Conservation (phyloP, 2,113 vertebrate species). For the Scortum barcoo region DNA sequence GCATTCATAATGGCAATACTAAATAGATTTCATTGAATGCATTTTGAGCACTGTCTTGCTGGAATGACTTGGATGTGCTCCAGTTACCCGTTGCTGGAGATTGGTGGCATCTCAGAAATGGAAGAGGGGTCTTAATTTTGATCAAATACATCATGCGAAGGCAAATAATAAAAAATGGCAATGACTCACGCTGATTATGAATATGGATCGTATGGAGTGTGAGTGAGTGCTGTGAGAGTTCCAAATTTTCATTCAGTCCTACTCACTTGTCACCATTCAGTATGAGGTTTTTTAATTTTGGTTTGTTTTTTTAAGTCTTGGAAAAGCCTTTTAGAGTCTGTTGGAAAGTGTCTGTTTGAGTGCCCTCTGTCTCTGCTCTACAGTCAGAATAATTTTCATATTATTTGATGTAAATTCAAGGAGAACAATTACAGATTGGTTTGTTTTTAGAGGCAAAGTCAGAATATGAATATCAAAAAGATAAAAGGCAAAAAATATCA, state of each 20-base stretch:
- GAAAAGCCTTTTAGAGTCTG: background rate
- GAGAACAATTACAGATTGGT: constrained; percentile 3
- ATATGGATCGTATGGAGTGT: constrained; percentile 49
- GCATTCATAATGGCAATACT: constrained; percentile 49
- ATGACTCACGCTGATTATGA: constrained; percentile 58
- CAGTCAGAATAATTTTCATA: background rate
- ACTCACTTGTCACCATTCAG: constrained; percentile 24
- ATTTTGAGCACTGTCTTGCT: constrained; percentile 30
- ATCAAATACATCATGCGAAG: constrained; percentile 48
- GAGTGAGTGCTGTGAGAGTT: constrained; percentile 50
- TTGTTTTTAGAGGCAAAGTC: constrained; percentile 24
- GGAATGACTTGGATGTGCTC: constrained; percentile 41
- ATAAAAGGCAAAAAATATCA: background rate
- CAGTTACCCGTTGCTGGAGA: constrained; percentile 34
- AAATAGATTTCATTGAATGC: constrained; percentile 51
- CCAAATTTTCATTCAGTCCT: constrained; percentile 47
- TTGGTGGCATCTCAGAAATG: constrained; percentile 38
- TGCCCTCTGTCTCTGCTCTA: background rate
- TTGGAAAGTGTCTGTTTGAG: background rate
- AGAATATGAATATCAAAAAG: background rate
- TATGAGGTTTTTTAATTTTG: background rate
- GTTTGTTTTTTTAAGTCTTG: background rate
- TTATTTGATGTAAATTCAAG: background rate
- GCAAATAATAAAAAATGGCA: constrained; percentile 46
- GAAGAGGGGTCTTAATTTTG: constrained; percentile 37